Base-by-base conservation (phyloP, 2,888 invertebrate species). In the Sminthurinus aureus region DNA sequence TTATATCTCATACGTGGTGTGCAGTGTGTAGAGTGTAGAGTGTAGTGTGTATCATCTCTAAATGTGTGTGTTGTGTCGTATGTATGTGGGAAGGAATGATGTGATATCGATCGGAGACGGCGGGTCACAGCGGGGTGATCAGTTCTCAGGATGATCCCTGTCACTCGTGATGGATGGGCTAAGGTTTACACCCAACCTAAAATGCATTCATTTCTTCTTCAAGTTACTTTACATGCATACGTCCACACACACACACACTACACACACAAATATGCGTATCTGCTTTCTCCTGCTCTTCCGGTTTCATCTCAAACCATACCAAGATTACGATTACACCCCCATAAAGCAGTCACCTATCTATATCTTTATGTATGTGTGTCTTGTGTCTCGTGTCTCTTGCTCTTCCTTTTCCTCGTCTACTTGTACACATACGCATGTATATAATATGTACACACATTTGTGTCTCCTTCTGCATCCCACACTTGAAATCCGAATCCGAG, bases 161-260 rank as follows among this genome's bases (percentile, higher is more conserved):
- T 88, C 88, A 87, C 84, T 82, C 77, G 87, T 87, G 87, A 88
- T 87, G 87, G 88, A 88, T 88, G 86, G 87, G 84, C 84, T 85
- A 38, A 38, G 86, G 85, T 86, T 86, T 86, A 87, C 88, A 86
- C 87, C 88, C 86, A 80, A 73, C 24, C 52, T 52, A 71, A 71
- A 80, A 20, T 71, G 51, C 80, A 71, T 80, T 81, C 79, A 58
- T 80, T 75, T 67, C 52, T 15, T n/a, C 24, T 71, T 71, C 71
- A 71, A 71, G 71, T 71, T 26, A 20, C 15, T 22, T 24, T 26
- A 15, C 26, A 73, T 22, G 18, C 15, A 26, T n/a, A 24, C 73
- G 1, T 58, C 58, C 2, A 18, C 58, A 58, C 15, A 13, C 58
- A 24, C 24, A 73, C 24, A 8, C 38, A 73, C 0, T 11, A 73